These are phyloP conservation scores for Plodia interpunctella DNA, from an alignment of 1,140 invertebrate genomes.

Conservation along the genomic window DNA sequence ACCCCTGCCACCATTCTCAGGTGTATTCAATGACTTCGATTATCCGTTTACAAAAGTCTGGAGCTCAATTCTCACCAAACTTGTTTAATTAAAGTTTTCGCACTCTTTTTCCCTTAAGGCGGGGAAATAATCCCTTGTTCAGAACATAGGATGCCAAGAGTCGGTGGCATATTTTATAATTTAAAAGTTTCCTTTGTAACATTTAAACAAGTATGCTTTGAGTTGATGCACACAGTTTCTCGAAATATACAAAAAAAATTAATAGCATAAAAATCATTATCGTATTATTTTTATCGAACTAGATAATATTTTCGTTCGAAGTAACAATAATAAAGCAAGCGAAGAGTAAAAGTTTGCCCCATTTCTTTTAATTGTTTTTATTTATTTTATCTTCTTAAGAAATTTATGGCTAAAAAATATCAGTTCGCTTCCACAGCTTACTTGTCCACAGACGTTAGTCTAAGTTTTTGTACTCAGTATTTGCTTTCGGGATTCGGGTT, in stretches of 20 bases:
- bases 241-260: too few species aligned
- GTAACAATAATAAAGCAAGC: too few species aligned
- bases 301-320: too few species aligned
- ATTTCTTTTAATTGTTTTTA: background rate
- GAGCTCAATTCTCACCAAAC: conserved; percentile 62
- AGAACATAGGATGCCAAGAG: conserved; percentile 37
- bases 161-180: background rate
- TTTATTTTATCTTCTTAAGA: background rate
- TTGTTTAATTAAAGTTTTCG: conserved; percentile 74
- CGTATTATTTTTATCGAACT: too few species aligned
- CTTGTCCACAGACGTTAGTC: conserved; percentile 38
- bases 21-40: conserved; percentile 60
- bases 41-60: conserved; percentile 70
- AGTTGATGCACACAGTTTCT: too few species aligned
- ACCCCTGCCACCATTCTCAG: conserved; percentile 43
- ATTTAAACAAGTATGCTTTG: too few species aligned
- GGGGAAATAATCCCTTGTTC: conserved; percentile 63
- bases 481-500: conserved; percentile 60
- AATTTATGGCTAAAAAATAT: too few species aligned
- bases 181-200: too few species aligned
- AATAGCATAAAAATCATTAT: too few species aligned
- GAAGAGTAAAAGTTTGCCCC: too few species aligned
- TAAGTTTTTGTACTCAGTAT: conserved; percentile 66
- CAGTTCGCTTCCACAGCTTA: conserved; percentile 22
- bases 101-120: conserved; percentile 71